These are phyloP conservation scores for Apis cerana DNA, from an alignment of 1,140 invertebrate genomes.

Conservation along the genomic window DNA sequence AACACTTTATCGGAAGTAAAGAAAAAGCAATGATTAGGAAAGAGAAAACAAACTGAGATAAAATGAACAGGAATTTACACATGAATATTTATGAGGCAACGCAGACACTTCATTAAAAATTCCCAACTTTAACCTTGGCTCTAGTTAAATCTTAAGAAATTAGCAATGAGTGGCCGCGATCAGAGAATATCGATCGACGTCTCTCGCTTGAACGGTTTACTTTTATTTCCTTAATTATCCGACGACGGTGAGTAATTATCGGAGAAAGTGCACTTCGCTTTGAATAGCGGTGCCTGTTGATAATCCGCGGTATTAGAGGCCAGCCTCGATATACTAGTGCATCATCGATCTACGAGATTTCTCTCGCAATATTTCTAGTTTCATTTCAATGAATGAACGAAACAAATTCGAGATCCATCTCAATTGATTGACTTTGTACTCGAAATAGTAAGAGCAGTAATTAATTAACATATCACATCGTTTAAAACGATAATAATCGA, in stretches of 20 bases:
- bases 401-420: background rate
- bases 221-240: slow-evolving; percentile 42
- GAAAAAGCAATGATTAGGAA: no score
- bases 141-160: background rate
- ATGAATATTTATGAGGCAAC: no score
- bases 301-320: slow-evolving; percentile 24
- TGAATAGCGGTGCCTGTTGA: slow-evolving; percentile 37
- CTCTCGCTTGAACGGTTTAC: slow-evolving; percentile 2
- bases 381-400: background rate
- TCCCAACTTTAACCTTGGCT: background rate
- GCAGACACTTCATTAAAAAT: slow-evolving; percentile 1
- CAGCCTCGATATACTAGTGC: background rate
- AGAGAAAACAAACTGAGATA: no score
- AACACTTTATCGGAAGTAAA: no score
- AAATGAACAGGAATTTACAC: no score
- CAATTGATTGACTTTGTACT: no score
- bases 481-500: no score
- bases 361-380: background rate
- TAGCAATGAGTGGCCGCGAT: background rate
- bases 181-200: background rate
- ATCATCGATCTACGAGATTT: background rate
- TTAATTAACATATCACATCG: no score
- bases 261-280: slow-evolving; percentile 26
- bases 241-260: slow-evolving; percentile 35
- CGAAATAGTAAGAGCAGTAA: no score